phyloP scores from a whole-genome alignment of 37 sponge, comb jelly and placozoan genomes.

The Aplysina aerophoba region DNA sequence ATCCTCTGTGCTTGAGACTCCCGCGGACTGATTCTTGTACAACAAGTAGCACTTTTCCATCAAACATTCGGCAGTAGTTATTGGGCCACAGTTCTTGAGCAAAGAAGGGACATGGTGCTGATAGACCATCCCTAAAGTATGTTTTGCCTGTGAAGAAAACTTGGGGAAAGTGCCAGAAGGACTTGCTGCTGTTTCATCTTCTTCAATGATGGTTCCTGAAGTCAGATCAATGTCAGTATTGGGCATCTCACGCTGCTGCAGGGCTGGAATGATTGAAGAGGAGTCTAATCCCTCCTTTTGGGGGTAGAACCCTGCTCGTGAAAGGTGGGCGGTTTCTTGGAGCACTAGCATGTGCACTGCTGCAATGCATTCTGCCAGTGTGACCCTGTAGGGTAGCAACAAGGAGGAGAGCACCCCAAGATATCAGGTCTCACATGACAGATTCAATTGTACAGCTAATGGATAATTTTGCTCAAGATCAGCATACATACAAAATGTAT shows the following conservation, averaged over 20 bases:
- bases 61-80: not conserved
- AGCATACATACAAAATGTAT: too few relatives aligned
- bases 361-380: conserved; percentile 42
- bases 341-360: conserved; percentile 52
- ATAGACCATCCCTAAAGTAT: not conserved
- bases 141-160: not conserved
- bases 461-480: too few relatives aligned
- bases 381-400: conserved; percentile 18
- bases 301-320: conserved; percentile 56
- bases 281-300: conserved; percentile 6
- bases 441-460: too few relatives aligned
- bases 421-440: too few relatives aligned
- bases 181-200: not conserved
- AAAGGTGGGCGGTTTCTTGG: conserved; percentile 55
- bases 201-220: not conserved
- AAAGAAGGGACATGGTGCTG: conserved; percentile 12
- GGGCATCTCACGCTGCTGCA: not conserved
- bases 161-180: not conserved
- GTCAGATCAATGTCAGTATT: too few relatives aligned
- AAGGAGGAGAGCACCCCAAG: too few relatives aligned
- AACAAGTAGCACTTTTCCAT: conserved; percentile 54
- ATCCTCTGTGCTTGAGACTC: not conserved
- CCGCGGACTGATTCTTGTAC: conserved; percentile 8
- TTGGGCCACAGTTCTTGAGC: too few relatives aligned
- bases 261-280: not conserved